Percentiles rank a stretch among this genome's conserved stretches.
phyloP scores from a whole-genome alignment of 64 coral and sea anemone genomes.

The Acropora yongei region DNA sequence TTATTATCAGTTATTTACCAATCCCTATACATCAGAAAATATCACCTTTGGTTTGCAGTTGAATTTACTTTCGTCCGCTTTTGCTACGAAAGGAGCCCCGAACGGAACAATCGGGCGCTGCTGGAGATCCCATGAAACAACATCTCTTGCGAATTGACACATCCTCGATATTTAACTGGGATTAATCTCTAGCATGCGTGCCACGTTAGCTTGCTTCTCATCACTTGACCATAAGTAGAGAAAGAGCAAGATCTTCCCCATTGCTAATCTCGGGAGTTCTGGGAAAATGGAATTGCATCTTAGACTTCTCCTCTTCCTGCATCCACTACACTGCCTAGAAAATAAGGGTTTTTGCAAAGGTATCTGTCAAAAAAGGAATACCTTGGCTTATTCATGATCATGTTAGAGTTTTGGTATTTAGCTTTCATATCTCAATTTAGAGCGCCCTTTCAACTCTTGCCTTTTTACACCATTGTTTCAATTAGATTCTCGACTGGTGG shows the following conservation, averaged over 20 bases:
- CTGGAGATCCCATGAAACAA: slow-evolving; percentile 17
- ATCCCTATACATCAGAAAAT: background rate
- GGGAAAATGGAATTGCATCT: background rate
- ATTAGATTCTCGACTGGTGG: no score
- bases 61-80: slow-evolving; percentile 50
- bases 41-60: slow-evolving; percentile 30
- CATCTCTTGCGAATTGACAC: slow-evolving; percentile 12
- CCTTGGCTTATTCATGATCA: no score
- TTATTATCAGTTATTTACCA: background rate
- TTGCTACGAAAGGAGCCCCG: slow-evolving; percentile 32
- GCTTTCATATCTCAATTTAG: no score
- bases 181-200: slow-evolving; percentile 33
- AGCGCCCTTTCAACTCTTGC: no score
- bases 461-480: no score
- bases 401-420: no score
- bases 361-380: no score
- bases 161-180: background rate
- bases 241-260: slow-evolving; percentile 23
- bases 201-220: slow-evolving; percentile 1
- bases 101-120: slow-evolving; percentile 22
- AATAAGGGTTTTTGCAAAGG: no score
- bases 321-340: slow-evolving; percentile 6
- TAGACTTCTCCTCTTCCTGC: slow-evolving; percentile 28
- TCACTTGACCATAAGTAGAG: slow-evolving; percentile 17
- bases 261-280: background rate